Evolutionary conservation across 2,797 vertebrate species (phyloP), one percentile per base, ranked within the genome.

Genomic region (Sebastes iracundus): DNA sequence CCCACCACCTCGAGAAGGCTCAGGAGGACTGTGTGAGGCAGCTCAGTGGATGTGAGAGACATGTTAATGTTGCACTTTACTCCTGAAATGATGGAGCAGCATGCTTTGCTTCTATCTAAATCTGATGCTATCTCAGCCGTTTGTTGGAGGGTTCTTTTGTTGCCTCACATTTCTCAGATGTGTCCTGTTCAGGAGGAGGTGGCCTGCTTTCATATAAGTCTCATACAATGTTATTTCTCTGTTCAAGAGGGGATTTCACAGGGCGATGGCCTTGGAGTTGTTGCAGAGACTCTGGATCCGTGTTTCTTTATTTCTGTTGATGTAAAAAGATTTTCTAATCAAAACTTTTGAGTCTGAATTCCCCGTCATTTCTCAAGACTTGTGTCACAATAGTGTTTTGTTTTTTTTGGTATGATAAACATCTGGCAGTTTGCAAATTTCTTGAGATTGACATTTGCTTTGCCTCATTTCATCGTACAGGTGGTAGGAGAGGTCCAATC

Each of bases 21-120:
- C 52, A 3, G 42, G 10, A 23, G 72, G 73, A 58, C 72, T 38
- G 58, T 33, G 65, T 22, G 70, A 60, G 66, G 79, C 38, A 1
- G 80, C 59, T 38, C 46, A 9, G 77, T 25, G 72, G 30, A 67
- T 53, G 70, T 70, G 64, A 74, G 61, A 30, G 80, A 75, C 80
- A 53, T 60, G 61, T 12, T 69, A n/a, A 80, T 81, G 27, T 62
- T 46, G 35, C 35, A 65, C 71, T 46, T 65, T 18, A 53, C 30
- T 38, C 61, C 70, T 25, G 23, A 74, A 35, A 32, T 9, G 74
- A 65, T 46, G n/a, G 16, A 46, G 33, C 27, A 46, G 55, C 75
- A 55, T 7, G 35, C n/a, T 68, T 20, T 9, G 20, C 60, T 55
- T 16, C 1, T 13, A 12, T 77, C 28, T 30, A 5, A 72, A 27